Percentiles rank a stretch among this genome's conserved stretches.
Conservation (phyloP, 1,140 invertebrate genomes). For the Drosophila ironensis region DNA sequence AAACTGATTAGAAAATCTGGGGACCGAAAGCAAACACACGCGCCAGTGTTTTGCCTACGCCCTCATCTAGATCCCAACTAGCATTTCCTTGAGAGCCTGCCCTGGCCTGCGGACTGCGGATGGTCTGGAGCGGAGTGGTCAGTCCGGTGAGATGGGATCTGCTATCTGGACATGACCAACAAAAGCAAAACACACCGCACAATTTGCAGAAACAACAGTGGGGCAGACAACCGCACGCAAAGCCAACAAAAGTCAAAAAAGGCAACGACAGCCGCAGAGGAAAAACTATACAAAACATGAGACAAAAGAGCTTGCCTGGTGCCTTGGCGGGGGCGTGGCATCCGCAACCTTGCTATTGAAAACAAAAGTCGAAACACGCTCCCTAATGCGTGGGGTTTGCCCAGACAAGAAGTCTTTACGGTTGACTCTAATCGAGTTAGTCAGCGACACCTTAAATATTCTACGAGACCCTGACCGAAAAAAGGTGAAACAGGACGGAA, state of each 20-base stretch:
- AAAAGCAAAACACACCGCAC: slow-evolving; percentile 73
- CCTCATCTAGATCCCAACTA: slow-evolving; percentile 34
- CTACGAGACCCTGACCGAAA: slow-evolving; percentile 20
- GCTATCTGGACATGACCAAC: slow-evolving; percentile 31
- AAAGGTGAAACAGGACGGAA: slow-evolving; percentile 27
- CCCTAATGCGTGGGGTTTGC: slow-evolving; percentile 26
- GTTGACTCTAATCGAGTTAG: slow-evolving; percentile 67
- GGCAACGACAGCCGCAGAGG: neutral
- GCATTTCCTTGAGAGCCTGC: neutral
- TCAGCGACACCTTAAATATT: slow-evolving; percentile 71
- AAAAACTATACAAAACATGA: slow-evolving; percentile 23
- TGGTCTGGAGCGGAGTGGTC: neutral
- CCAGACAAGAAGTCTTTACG: slow-evolving; percentile 22
- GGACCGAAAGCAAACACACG: slow-evolving; percentile 47
- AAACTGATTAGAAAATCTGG: slow-evolving; percentile 80
- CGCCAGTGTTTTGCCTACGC: slow-evolving; percentile 67
- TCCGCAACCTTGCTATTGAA: slow-evolving; percentile 41
- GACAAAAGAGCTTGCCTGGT: slow-evolving; percentile 2
- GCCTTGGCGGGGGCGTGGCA: slow-evolving; percentile 1
- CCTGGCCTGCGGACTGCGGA: neutral
- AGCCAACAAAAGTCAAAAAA: slow-evolving; percentile 25
- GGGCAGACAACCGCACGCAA: slow-evolving; percentile 35
- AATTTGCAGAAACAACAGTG: slow-evolving; percentile 77
- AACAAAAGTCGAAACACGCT: slow-evolving; percentile 39
- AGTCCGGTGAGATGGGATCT: slow-evolving; percentile 10